Percentiles rank a stretch among this genome's conserved stretches.
phyloP scores from a whole-genome alignment of 2,113 vertebrate genomes.

The Nothocercus julius region DNA sequence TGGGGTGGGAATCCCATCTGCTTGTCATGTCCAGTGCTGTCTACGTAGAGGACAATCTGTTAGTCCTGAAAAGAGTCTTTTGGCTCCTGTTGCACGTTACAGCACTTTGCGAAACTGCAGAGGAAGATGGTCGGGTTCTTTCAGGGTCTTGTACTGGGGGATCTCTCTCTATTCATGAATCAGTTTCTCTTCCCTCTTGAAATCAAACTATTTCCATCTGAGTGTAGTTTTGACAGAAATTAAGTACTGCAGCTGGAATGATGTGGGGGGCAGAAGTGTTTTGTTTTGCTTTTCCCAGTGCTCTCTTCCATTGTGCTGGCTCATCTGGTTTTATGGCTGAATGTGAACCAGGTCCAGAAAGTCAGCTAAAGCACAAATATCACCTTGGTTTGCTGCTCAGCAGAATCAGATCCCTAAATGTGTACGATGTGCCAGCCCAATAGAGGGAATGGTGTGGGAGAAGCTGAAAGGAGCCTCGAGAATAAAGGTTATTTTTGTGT shows the following conservation, averaged over 20 bases:
- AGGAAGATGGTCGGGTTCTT: not conserved
- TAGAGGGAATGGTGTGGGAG: not conserved
- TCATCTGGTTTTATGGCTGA: not conserved
- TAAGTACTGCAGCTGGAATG: not conserved
- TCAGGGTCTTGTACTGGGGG: not conserved
- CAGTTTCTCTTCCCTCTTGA: not conserved
- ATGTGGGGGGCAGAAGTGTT: not conserved
- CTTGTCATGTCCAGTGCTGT: accelerated
- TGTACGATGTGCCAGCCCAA: not conserved
- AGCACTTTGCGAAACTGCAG: not conserved
- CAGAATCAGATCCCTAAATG: not conserved
- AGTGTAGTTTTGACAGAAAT: not conserved
- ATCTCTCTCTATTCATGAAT: not conserved
- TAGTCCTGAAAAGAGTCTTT: not conserved
- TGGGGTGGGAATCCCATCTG: not conserved
- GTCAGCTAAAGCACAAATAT: not conserved
- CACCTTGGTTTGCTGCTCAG: not conserved
- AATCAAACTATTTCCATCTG: not conserved
- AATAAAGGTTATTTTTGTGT: not conserved
- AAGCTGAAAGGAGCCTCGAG: not conserved
- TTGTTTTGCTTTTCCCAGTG: not conserved
- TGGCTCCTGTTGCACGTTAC: not conserved
- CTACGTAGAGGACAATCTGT: not conserved
- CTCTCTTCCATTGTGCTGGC: not conserved
- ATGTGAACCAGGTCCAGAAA: conserved; percentile 16